These are phyloP conservation scores for Nannoperca obscura DNA, from an alignment of 2,797 vertebrate species.

Conservation along the genomic window DNA sequence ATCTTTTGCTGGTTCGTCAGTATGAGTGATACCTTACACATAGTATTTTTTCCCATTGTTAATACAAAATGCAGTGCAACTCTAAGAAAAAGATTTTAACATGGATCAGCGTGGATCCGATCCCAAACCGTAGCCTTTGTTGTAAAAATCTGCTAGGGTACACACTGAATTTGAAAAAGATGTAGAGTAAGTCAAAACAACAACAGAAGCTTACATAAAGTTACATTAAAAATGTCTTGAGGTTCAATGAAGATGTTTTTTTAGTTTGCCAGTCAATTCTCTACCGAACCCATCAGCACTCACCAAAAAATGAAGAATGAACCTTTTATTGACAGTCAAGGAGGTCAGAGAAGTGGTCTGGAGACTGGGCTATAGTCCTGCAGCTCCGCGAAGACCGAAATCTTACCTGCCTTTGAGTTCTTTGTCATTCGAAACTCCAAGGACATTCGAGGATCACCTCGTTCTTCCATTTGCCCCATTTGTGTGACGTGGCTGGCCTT, in stretches of 20 bases:
- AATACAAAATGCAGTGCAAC: neutral
- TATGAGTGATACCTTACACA: neutral
- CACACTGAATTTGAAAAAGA: neutral
- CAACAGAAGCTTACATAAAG: slow-evolving; percentile 15
- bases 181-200: neutral
- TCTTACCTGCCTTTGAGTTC: slow-evolving; percentile 39
- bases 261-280: neutral
- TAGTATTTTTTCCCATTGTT: neutral
- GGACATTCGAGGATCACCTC: slow-evolving; percentile 67
- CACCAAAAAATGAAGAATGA: neutral
- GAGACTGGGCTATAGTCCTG: neutral
- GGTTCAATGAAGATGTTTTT: neutral
- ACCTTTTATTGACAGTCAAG: neutral
- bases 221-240: slow-evolving; percentile 2
- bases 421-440: slow-evolving; percentile 66
- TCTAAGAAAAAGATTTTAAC: slow-evolving; percentile 3
- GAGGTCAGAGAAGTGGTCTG: neutral
- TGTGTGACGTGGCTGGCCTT: slow-evolving; percentile 52
- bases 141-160: neutral
- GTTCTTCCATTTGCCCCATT: slow-evolving; percentile 62
- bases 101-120: neutral
- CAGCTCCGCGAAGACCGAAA: neutral
- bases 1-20: no score
- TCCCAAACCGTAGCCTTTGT: neutral
- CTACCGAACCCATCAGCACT: neutral